Conservation (phyloP, 1,140 invertebrate genomes). For the Scaptomyza graminum region DNA sequence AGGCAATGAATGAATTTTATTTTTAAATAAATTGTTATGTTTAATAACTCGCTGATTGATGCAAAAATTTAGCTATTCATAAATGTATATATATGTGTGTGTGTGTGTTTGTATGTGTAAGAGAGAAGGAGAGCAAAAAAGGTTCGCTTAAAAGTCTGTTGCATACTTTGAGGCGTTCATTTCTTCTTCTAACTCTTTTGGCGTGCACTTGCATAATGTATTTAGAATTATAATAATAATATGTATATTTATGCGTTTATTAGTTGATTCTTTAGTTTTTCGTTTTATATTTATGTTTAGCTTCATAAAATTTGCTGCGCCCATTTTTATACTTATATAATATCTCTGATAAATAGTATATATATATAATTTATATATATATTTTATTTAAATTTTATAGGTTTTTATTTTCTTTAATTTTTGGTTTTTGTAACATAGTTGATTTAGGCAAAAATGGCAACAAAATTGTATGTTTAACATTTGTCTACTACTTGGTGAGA, state of each 20-base stretch:
- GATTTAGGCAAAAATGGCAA: conserved; percentile 84
- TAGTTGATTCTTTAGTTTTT: conserved; percentile 61
- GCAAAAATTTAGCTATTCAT: conserved; percentile 60
- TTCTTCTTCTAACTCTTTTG: background rate
- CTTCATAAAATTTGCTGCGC: conserved; percentile 63
- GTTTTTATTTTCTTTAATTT: conserved; percentile 45
- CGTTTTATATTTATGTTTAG: conserved; percentile 17
- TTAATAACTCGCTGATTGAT: conserved; percentile 45
- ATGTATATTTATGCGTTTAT: conserved; percentile 41
- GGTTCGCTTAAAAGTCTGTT: conserved; percentile 23
- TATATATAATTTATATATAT: conserved; percentile 47
- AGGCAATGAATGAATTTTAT: conserved; percentile 67
- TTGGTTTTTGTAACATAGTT: conserved; percentile 82
- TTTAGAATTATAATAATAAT: conserved; percentile 27
- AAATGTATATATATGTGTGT: conserved; percentile 1
- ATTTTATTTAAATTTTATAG: conserved; percentile 51
- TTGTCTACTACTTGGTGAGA: conserved; percentile 65
- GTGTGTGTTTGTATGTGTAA: background rate
- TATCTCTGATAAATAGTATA: conserved; percentile 78
- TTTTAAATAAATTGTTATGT: conserved; percentile 1
- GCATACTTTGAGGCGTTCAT: conserved; percentile 50
- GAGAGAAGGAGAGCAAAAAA: conserved; percentile 1
- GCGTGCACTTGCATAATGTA: conserved; percentile 42
- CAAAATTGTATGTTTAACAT: conserved; percentile 83
- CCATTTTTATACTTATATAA: conserved; percentile 50